Evolutionary conservation across 1,140 invertebrate species (phyloP), one percentile per base, ranked within the genome.

Genomic region (Trichoplusia ni): DNA sequence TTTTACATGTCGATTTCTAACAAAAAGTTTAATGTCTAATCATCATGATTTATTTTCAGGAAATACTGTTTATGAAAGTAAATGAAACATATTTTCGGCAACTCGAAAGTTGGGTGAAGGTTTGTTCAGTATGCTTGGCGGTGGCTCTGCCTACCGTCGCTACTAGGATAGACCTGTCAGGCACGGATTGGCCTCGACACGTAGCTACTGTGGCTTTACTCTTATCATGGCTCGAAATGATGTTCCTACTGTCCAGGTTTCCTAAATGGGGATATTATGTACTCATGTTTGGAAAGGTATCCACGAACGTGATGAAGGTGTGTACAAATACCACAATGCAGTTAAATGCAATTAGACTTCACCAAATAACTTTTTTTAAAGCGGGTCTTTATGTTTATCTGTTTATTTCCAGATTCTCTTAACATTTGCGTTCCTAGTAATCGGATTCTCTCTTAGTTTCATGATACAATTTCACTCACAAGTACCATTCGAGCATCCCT

Each of bases 401-500:
- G n/a, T 44, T 44, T n/a, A 1, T 6, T 85, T 91, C 68, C 84
- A 92, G 91, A 91, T 92, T 27, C 79, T 82, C 19, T 72, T 78
- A 71, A 92, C 86, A 54, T 91, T 85, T 67, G 79, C 66, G 0
- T 92, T 92, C 63, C 73, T 93, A 8, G 81, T 93, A 0, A 81
- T 92, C 13, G 92, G 92, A 27, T 93, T 93, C 66, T 85, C 92
- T 7, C 63, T 93, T 2, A 89, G 88, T 54, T 93, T 93, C 64
- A 91, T 92, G 86, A 87, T 93, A 7, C 84, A 92, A 23, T 92
- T 92, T 31, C 79, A 78, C 18, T 81, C 82, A 2, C 70, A 88
- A 56, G 70, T 78, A n/a, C 84, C 91, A 0, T 92, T 92, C 66
- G 81, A 85, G n/a, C 77, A 77, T 38, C 90, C 91, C 0, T 88